Evolutionary conservation across 2,888 invertebrate genomes (phyloP).

Genomic region (Altica lythri): DNA sequence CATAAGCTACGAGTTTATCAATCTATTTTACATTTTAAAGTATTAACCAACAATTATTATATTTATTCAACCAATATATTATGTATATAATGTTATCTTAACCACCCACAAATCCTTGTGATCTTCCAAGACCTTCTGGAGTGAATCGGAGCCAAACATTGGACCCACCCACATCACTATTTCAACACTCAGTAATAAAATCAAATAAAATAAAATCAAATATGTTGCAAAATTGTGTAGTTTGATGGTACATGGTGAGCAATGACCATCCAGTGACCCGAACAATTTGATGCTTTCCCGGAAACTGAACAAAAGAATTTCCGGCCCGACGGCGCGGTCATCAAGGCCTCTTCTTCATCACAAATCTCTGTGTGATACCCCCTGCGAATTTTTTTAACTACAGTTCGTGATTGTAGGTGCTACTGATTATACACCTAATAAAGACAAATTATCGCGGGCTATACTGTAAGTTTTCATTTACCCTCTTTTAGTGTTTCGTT

Average conservation of each 20-base stretch:
- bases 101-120: too few species aligned
- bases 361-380: conserved; percentile 20
- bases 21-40: too few species aligned
- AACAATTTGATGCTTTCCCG: conserved; percentile 57
- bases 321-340: conserved; percentile 50
- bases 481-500: background rate
- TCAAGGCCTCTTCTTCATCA: conserved; percentile 45
- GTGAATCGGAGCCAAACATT: background rate
- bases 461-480: conserved; percentile 43
- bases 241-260: conserved; percentile 48
- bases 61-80: too few species aligned
- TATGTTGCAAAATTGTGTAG: conserved; percentile 28
- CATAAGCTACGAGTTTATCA: too few species aligned
- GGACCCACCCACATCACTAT: conserved; percentile 1
- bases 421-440: conserved; percentile 45
- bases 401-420: conserved; percentile 53
- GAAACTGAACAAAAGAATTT: conserved; percentile 58
- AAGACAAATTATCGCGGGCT: conserved; percentile 32
- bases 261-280: conserved; percentile 59
- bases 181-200: conserved; percentile 5
- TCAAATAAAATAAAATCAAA: background rate
- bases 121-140: background rate
- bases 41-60: too few species aligned
- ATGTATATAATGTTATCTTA: too few species aligned
- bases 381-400: conserved; percentile 38